Conservation (phyloP, 2,888 invertebrate genomes). For the Apamea epomidion region DNA sequence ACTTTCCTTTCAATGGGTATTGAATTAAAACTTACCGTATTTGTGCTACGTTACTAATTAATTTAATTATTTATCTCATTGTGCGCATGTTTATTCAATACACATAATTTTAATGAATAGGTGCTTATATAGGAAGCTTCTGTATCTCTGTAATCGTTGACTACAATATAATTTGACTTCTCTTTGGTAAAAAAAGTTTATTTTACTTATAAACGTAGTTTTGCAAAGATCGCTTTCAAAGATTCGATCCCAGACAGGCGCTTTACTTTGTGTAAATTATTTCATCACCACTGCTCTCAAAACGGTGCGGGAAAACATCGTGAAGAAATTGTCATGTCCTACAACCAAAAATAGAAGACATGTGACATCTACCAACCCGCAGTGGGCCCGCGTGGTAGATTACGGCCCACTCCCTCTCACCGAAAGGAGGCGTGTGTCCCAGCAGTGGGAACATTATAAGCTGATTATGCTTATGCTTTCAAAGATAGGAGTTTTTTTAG, state of each 20-base stretch:
- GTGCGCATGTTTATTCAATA: constrained; percentile 84
- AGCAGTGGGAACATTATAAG: no score
- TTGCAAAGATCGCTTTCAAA: neutral
- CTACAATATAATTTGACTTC: constrained; percentile 1
- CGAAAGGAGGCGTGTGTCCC: no score
- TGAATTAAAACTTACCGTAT: constrained; percentile 89
- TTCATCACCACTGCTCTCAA: no score
- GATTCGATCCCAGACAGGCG: no score
- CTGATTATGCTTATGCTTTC: neutral
- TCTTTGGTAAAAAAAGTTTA: neutral
- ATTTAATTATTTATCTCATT: constrained; percentile 88
- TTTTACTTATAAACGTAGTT: no score
- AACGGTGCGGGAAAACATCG: no score
- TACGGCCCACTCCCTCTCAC: no score
- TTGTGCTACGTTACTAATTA: constrained; percentile 88
- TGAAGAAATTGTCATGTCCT: no score
- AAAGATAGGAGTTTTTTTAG: neutral
- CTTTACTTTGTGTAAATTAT: no score
- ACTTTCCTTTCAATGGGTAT: constrained; percentile 82
- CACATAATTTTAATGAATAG: constrained; percentile 78
- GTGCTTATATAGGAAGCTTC: constrained; percentile 57
- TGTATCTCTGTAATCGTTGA: constrained; percentile 51
- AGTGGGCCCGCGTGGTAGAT: no score
- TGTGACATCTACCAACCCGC: no score
- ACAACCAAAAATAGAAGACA: no score